Percentiles rank a stretch among this genome's conserved stretches.
Conservation (phyloP, 2,888 invertebrate species). For the Hypercompe scribonia region DNA sequence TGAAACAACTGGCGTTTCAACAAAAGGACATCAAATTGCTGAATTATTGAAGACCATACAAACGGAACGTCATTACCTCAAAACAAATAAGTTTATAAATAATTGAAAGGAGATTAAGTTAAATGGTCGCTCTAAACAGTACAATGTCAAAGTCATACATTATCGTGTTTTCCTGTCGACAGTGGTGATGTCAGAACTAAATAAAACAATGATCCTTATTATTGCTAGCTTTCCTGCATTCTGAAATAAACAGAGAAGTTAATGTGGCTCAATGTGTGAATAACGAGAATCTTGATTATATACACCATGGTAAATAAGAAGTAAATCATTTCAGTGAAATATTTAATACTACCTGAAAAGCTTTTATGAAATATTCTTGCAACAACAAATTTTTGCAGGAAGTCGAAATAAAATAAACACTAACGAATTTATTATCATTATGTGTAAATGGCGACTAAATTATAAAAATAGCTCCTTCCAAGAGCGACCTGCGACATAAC, state of each 20-base stretch:
- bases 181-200: slow-evolving; percentile 54
- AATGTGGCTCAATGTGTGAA: slow-evolving; percentile 10
- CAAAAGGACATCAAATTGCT: slow-evolving; percentile 28
- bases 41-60: slow-evolving; percentile 32
- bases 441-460: neutral
- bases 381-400: neutral
- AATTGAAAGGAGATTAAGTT: slow-evolving; percentile 60
- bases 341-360: neutral
- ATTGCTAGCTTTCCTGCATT: slow-evolving; percentile 39
- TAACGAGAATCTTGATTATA: slow-evolving; percentile 22
- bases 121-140: slow-evolving; percentile 62
- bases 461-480: too few species aligned
- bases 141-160: slow-evolving; percentile 64
- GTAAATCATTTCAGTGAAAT: neutral
- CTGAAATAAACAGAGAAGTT: slow-evolving; percentile 11
- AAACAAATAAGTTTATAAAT: slow-evolving; percentile 58
- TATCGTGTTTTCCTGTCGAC: slow-evolving; percentile 50
- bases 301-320: neutral
- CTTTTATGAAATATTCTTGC: neutral
- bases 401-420: neutral
- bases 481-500: too few species aligned
- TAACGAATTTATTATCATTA: neutral
- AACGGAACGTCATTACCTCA: slow-evolving; percentile 42
- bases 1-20: slow-evolving; percentile 1
- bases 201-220: slow-evolving; percentile 54